phyloP scores from a whole-genome alignment of 2,888 invertebrate genomes.

The Plagodis pulveraria region DNA sequence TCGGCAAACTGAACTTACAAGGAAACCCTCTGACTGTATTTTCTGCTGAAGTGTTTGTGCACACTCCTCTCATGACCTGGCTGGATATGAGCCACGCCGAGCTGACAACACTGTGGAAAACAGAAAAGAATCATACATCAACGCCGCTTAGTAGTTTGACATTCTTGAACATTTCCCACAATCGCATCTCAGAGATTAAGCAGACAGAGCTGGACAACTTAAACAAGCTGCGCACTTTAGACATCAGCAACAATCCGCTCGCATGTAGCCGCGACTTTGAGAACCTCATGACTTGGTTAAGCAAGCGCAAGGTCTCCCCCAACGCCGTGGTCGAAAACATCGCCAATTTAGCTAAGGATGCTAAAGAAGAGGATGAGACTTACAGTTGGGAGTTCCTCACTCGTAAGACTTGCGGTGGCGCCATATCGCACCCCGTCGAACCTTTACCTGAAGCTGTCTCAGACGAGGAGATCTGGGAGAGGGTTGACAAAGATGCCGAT shows the following conservation, averaged over 20 bases:
- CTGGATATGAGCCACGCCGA: constrained; percentile 90
- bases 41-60: constrained; percentile 87
- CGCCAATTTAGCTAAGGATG: constrained; percentile 69
- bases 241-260: constrained; percentile 87
- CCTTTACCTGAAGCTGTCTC: constrained; percentile 61
- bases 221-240: constrained; percentile 84
- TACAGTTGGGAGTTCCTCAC: constrained; percentile 79
- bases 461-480: constrained; percentile 80
- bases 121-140: constrained; percentile 72
- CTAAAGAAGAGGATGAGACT: constrained; percentile 64
- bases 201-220: constrained; percentile 85
- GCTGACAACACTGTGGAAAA: constrained; percentile 87
- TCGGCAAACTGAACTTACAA: constrained; percentile 88
- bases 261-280: constrained; percentile 88
- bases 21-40: constrained; percentile 89
- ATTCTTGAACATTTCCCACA: constrained; percentile 85
- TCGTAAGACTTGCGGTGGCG: constrained; percentile 71
- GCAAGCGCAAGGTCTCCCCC: constrained; percentile 83
- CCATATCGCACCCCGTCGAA: constrained; percentile 64
- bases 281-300: constrained; percentile 87
- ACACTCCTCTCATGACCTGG: constrained; percentile 85
- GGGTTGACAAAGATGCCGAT: constrained; percentile 68
- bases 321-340: constrained; percentile 69
- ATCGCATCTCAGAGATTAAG: constrained; percentile 84
- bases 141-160: constrained; percentile 82